These are phyloP conservation scores for Rhogogaster chlorosoma DNA, from an alignment of 2,888 invertebrate species.

Conservation along the genomic window DNA sequence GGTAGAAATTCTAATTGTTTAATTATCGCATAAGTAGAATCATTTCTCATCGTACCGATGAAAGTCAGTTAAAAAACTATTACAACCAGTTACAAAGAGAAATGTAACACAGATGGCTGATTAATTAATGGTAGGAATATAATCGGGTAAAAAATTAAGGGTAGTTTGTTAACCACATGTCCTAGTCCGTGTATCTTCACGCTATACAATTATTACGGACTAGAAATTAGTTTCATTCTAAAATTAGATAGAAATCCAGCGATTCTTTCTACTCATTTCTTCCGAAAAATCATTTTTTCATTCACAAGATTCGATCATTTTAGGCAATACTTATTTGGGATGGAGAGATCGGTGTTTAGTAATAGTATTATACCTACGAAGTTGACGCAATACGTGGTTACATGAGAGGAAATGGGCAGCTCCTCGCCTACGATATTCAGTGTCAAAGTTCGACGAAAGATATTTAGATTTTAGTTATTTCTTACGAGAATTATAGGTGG, in stretches of 20 bases:
- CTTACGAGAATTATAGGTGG: neutral
- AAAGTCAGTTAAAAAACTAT: slow-evolving; percentile 5
- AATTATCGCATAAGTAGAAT: too few relatives aligned
- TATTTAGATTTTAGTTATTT: neutral
- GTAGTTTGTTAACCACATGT: neutral
- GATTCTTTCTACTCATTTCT: neutral
- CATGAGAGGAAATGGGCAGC: neutral
- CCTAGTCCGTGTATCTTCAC: neutral
- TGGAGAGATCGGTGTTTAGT: neutral
- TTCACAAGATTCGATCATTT: neutral
- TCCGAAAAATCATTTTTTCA: neutral
- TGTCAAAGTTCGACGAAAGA: slow-evolving; percentile 39
- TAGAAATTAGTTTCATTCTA: neutral
- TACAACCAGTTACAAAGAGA: neutral
- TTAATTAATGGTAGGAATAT: neutral
- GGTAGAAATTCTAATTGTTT: neutral
- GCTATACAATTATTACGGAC: neutral
- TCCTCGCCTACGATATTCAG: slow-evolving; percentile 13
- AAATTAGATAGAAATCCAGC: neutral
- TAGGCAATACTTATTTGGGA: neutral
- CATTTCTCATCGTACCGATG: neutral
- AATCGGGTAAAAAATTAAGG: neutral
- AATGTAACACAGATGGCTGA: slow-evolving; percentile 7
- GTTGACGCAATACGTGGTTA: neutral
- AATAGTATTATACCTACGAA: neutral